Evolutionary conservation across 2,888 invertebrate genomes (phyloP).

Genomic region (Seladonia tumulorum): DNA sequence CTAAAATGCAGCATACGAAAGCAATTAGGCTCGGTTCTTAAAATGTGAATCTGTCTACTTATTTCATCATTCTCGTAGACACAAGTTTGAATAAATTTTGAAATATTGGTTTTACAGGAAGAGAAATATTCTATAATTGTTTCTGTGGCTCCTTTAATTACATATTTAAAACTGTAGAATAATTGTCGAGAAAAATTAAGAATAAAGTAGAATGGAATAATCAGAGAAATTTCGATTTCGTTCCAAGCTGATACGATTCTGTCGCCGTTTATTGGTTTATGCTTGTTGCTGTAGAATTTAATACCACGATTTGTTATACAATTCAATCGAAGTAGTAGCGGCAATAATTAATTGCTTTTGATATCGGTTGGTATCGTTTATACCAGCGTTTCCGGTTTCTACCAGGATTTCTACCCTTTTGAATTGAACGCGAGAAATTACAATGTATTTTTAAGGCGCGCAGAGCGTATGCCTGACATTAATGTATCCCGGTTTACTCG

Average conservation of each 20-base stretch:
- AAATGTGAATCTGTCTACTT: neutral
- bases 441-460: slow-evolving; percentile 26
- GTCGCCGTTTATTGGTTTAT: neutral
- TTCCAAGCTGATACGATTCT: neutral
- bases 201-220: neutral
- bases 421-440: neutral
- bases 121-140: neutral
- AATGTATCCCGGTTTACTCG: slow-evolving; percentile 1
- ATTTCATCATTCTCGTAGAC: neutral
- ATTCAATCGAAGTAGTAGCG: neutral
- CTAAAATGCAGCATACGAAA: neutral
- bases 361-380: neutral
- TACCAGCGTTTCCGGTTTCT: neutral
- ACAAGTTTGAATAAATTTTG: neutral
- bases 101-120: neutral
- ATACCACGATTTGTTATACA: neutral
- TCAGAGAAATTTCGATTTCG: neutral
- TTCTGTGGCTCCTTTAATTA: neutral
- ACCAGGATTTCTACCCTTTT: neutral
- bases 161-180: neutral
- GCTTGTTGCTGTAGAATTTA: neutral
- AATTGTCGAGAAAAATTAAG: neutral
- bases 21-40: neutral
- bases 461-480: slow-evolving; percentile 7
- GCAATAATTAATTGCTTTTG: slow-evolving; percentile 1